A percentile compares a stretch with the other conserved stretches of the same genome.
These are phyloP conservation scores for Neodontobutis hainanensis DNA, from an alignment of 2,113 vertebrate species.

Conservation along the genomic window DNA sequence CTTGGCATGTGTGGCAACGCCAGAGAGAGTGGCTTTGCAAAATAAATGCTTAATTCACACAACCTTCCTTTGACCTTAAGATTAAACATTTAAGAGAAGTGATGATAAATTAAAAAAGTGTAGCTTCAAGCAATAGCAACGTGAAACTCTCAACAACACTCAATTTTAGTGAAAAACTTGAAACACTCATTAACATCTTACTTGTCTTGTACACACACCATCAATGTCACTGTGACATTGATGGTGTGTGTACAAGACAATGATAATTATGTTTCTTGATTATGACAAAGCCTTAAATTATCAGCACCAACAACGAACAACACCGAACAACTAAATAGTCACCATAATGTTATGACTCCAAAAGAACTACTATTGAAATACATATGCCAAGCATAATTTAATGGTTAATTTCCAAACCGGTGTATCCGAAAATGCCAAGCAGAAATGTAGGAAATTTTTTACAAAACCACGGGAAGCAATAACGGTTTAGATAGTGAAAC, in stretches of 20 bases:
- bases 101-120: not conserved
- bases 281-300: slow-evolving; percentile 19
- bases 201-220: not conserved
- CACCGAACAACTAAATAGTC: no score
- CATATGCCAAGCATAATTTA: not conserved
- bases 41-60: not conserved
- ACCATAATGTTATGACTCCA: no score
- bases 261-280: slow-evolving; percentile 46
- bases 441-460: not conserved
- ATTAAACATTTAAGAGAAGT: not conserved
- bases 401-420: no score
- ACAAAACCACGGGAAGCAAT: no score
- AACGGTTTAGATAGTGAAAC: slow-evolving; percentile 41
- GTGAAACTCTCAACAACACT: no score
- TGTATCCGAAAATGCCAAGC: not conserved
- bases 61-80: not conserved
- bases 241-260: no score
- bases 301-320: slow-evolving; percentile 3
- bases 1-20: not conserved
- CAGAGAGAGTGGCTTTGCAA: not conserved
- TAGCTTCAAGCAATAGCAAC: not conserved
- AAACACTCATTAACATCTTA: not conserved
- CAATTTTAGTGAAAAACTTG: no score
- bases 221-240: slow-evolving; percentile 8
- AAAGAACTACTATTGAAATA: not conserved